Evolutionary conservation across 2,113 vertebrate species (phyloP), one percentile per base, ranked within the genome.

Genomic region (Calidris pugnax): DNA sequence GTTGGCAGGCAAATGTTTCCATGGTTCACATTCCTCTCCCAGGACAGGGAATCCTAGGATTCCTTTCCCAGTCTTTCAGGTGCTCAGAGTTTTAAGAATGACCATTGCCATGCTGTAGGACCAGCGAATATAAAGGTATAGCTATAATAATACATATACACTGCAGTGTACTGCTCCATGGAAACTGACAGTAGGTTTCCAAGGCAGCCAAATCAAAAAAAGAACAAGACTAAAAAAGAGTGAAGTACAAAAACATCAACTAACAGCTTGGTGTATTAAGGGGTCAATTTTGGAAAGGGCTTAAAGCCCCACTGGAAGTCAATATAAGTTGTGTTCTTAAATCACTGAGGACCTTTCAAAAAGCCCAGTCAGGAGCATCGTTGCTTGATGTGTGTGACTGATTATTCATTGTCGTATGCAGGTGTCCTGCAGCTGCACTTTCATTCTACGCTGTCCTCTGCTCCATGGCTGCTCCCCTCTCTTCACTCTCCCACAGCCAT

Each of bases 181-280:
- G 96, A 95, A 97, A 95, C 93, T 92, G 94, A 55, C 51, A 75
- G 56, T 26, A 84, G 68, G 94, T 95, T 97, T 96, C 95, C 96
- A 96, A 95, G 95, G 94, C 89, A 96, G 94, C 94, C 80, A 72
- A 95, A 92, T 64, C 14, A 77, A 89, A 87, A 82, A 93, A 88
- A 73, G 45, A 71, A 20, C n/a, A 50, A 63, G 39, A 17, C 35
- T 90, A 66, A 81, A 73, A 60, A 60, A 74, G 14, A 94, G 12
- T 14, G n/a, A 91, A 74, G 76, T 59, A n/a, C 68, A 89, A 84
- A 94, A 81, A 33, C 76, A 87, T 23, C 68, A 91, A 22, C 50
- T 73, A 90, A 86, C 78, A 93, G 57, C 86, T 94, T 72, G 72
- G 71, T 76, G 41, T 57, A 33, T 56, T 68, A 80, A 41, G 71